phyloP scores from a whole-genome alignment of 2,113 vertebrate species.

The Delphinus delphis region DNA sequence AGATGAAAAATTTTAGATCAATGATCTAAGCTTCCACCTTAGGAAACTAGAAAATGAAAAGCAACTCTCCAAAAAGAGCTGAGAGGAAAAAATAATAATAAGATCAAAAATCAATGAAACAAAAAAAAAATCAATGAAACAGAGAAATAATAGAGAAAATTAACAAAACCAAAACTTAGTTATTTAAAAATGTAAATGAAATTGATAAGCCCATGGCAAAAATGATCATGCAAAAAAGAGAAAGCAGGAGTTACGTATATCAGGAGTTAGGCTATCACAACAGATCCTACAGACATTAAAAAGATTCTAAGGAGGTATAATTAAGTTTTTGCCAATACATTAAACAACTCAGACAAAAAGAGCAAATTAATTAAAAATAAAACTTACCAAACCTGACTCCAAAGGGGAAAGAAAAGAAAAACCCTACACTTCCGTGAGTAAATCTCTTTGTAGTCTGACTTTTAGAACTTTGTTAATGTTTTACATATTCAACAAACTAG shows the following conservation, averaged over 20 bases:
- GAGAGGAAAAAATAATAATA: neutral
- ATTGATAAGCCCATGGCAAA: neutral
- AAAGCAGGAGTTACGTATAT: neutral
- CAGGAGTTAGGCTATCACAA: neutral
- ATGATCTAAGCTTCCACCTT: neutral
- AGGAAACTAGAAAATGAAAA: neutral
- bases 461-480: no score
- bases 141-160: neutral
- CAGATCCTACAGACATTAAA: no score
- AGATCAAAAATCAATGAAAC: neutral
- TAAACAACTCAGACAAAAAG: no score
- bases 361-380: no score
- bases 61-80: neutral
- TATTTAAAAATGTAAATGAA: neutral
- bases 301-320: no score
- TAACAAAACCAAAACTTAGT: neutral
- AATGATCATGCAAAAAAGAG: neutral
- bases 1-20: neutral
- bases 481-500: no score
- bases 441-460: no score
- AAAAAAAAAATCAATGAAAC: neutral
- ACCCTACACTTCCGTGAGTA: no score
- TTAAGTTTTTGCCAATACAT: no score
- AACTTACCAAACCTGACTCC: no score
- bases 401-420: no score